These are phyloP conservation scores for Lutraria rhynchaena DNA, from an alignment of 1,140 invertebrate species.

Conservation along the genomic window DNA sequence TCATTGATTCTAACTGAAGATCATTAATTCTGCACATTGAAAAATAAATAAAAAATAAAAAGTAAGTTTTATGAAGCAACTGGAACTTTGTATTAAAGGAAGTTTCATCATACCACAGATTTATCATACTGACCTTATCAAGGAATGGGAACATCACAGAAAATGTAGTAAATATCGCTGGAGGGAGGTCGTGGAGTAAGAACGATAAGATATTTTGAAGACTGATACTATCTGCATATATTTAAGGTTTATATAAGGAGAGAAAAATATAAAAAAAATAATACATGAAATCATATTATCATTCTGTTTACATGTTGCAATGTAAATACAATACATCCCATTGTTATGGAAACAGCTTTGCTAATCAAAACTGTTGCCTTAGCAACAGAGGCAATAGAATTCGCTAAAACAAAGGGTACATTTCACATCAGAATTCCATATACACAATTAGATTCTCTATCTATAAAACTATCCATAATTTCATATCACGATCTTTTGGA, in stretches of 20 bases:
- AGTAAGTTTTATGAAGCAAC: neutral
- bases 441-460: neutral
- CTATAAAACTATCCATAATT: neutral
- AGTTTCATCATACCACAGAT: neutral
- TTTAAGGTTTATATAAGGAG: neutral
- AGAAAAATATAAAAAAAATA: conserved; percentile 24
- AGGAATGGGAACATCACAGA: neutral
- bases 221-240: neutral
- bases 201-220: neutral
- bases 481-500: neutral
- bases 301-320: conserved; percentile 60
- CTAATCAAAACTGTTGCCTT: conserved; percentile 2
- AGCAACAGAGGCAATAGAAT: conserved; percentile 5
- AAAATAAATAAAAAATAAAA: neutral
- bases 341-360: conserved; percentile 15
- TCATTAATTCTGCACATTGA: neutral
- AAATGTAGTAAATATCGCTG: neutral
- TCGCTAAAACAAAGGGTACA: conserved; percentile 13
- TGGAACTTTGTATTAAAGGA: neutral
- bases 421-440: conserved; percentile 40
- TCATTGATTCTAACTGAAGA: neutral
- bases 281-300: conserved; percentile 19
- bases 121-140: neutral
- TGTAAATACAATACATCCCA: conserved; percentile 34
- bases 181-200: neutral